phyloP scores from a whole-genome alignment of 2,888 invertebrate genomes.

The Sisyra terminalis region DNA sequence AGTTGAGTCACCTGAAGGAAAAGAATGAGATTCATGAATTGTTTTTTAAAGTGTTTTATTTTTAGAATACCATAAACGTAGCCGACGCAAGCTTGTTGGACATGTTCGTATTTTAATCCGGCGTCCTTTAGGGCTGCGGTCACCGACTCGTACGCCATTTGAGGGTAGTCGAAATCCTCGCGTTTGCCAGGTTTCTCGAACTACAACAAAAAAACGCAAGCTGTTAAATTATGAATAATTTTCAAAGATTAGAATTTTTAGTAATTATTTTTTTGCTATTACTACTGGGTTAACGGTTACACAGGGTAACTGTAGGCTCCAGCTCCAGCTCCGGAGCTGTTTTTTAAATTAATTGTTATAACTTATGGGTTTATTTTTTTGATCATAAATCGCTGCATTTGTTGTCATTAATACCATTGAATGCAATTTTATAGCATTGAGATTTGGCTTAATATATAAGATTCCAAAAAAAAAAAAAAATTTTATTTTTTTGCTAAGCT shows the following conservation, averaged over 20 bases:
- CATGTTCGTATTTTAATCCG: slow-evolving; percentile 49
- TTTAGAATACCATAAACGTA: slow-evolving; percentile 62
- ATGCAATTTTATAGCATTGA: too few species aligned
- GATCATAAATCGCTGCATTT: too few species aligned
- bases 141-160: slow-evolving; percentile 88
- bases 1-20: slow-evolving; percentile 63
- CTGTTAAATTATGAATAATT: too few species aligned
- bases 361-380: too few species aligned
- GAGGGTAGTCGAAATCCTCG: slow-evolving; percentile 79
- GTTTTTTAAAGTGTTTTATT: background rate
- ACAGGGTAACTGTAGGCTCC: too few species aligned
- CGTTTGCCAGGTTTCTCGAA: slow-evolving; percentile 85
- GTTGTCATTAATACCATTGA: too few species aligned
- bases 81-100: slow-evolving; percentile 83
- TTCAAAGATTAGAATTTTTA: too few species aligned
- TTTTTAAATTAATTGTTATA: too few species aligned
- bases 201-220: slow-evolving; percentile 29
- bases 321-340: too few species aligned
- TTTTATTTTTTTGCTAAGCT: too few species aligned
- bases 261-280: background rate
- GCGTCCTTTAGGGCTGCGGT: slow-evolving; percentile 76
- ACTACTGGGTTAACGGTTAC: background rate
- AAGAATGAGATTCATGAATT: background rate
- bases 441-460: too few species aligned
- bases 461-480: too few species aligned